Percentiles rank a stretch among this genome's conserved stretches.
Conservation (phyloP, 2,113 vertebrate species). For the human region DNA sequence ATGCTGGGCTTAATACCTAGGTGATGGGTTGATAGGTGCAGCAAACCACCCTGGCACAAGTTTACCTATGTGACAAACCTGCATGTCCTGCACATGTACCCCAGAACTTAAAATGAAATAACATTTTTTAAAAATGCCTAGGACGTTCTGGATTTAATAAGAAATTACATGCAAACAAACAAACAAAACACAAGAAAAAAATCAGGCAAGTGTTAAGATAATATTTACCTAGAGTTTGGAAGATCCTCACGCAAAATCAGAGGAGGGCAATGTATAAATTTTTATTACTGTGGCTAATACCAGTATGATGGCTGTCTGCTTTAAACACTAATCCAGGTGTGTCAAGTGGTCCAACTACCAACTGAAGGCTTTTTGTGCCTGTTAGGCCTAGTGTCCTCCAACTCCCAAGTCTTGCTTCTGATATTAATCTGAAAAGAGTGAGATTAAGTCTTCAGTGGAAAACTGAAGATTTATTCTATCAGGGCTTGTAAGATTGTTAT, state of each 20-base stretch:
- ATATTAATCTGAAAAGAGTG: not conserved
- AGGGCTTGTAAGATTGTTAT: not conserved
- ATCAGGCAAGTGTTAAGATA: not conserved
- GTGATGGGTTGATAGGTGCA: too few relatives aligned
- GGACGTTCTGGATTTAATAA: not conserved
- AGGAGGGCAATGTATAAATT: not conserved
- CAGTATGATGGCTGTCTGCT: not conserved
- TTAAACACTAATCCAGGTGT: not conserved
- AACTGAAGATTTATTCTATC: not conserved
- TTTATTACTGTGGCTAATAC: not conserved
- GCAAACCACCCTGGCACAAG: too few relatives aligned
- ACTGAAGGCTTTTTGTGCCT: not conserved
- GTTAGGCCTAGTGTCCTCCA: not conserved
- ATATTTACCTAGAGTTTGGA: not conserved
- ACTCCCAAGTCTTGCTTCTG: not conserved
- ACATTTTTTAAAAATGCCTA: not conserved
- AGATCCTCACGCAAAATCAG: not conserved
- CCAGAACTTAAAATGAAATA: too few relatives aligned
- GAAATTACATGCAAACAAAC: not conserved
- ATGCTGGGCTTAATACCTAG: too few relatives aligned
- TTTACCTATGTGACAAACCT: too few relatives aligned
- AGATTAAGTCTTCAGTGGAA: not conserved
- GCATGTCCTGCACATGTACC: too few relatives aligned
- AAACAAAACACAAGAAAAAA: not conserved
- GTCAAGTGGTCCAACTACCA: not conserved